Conservation (phyloP, 2,113 vertebrate genomes). For the Patagioenas fasciata region DNA sequence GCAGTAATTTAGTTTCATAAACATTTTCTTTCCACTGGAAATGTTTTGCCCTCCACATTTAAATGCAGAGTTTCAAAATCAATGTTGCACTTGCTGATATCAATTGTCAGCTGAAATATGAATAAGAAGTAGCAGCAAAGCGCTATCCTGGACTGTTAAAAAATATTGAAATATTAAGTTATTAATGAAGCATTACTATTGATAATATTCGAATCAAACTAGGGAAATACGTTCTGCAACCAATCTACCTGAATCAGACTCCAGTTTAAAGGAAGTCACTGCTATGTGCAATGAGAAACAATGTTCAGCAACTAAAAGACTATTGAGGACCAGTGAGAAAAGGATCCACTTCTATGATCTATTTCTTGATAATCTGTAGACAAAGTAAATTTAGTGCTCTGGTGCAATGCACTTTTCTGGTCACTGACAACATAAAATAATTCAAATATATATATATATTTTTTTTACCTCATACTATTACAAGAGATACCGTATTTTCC, state of each 20-base stretch:
- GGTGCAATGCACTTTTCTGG: background rate
- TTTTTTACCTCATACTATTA: background rate
- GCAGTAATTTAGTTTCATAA: background rate
- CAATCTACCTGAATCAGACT: background rate
- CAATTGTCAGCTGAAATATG: background rate
- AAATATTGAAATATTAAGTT: background rate
- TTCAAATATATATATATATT: too few relatives aligned
- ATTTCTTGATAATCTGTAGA: background rate
- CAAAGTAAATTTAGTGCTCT: background rate
- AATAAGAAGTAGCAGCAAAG: background rate
- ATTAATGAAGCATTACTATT: background rate
- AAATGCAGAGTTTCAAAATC: background rate
- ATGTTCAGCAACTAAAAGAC: background rate
- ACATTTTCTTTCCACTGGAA: background rate
- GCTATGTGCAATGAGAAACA: background rate
- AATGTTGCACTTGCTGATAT: background rate
- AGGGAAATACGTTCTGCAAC: background rate
- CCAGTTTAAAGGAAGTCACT: background rate
- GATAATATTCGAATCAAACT: background rate
- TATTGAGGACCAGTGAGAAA: background rate
- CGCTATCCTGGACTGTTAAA: background rate
- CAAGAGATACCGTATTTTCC: background rate
- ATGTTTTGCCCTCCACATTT: background rate
- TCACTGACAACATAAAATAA: background rate
- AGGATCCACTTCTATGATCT: background rate